Evolutionary conservation across 2,888 invertebrate species (phyloP).

Genomic region (Desoria tigrina): DNA sequence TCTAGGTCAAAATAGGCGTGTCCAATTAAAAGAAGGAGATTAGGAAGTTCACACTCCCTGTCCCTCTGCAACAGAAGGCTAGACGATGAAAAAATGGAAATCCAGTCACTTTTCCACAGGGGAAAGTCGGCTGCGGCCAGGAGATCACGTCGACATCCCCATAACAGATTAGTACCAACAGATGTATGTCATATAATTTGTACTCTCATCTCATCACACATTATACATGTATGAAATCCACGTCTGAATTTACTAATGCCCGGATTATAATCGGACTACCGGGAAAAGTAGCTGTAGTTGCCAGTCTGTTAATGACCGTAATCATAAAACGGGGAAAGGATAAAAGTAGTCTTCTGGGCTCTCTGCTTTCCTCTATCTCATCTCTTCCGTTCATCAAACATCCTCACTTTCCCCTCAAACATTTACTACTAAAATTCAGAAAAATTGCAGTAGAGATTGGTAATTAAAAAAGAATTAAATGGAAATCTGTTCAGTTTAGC

Average conservation of each 20-base stretch:
- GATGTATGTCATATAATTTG: conserved; percentile 2
- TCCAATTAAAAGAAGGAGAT: conserved; percentile 16
- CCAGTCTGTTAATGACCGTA: conserved; percentile 12
- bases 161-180: not conserved
- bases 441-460: not conserved
- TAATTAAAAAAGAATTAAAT: not conserved
- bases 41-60: too few species aligned
- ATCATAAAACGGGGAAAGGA: conserved; percentile 5
- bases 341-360: conserved; percentile 6
- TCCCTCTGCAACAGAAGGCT: too few species aligned
- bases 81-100: not conserved
- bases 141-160: too few species aligned
- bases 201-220: not conserved
- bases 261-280: conserved; percentile 10
- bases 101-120: not conserved
- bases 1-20: conserved; percentile 46
- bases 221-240: not conserved
- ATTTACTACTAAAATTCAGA: not conserved
- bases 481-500: not conserved
- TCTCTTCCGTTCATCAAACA: conserved; percentile 1
- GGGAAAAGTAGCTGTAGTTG: not conserved
- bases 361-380: conserved; percentile 1
- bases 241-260: not conserved
- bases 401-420: not conserved
- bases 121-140: too few species aligned